Percentiles rank a stretch among this genome's conserved stretches.
Conservation (phyloP, 2,888 invertebrate genomes). For the Acronicta alni region DNA sequence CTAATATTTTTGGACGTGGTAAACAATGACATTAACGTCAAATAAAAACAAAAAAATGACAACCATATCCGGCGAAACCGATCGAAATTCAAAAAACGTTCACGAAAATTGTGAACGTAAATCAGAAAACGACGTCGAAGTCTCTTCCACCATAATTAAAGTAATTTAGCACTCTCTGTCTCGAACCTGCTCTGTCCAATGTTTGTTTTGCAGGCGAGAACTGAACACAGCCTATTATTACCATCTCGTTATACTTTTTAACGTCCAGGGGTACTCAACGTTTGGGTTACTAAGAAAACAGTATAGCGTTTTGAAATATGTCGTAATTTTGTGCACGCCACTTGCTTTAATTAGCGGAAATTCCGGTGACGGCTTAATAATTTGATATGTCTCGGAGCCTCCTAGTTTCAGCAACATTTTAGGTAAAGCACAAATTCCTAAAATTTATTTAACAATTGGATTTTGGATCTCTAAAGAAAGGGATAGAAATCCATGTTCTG, state of each 20-base stretch:
- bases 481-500: no score
- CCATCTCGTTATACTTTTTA: slow-evolving; percentile 85
- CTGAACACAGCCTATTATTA: slow-evolving; percentile 87
- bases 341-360: not conserved
- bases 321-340: slow-evolving; percentile 34
- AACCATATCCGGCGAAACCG: slow-evolving; percentile 38
- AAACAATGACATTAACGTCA: slow-evolving; percentile 10
- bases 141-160: slow-evolving; percentile 72
- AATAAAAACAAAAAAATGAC: not conserved
- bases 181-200: slow-evolving; percentile 77
- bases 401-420: not conserved
- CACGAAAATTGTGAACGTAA: slow-evolving; percentile 55
- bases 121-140: slow-evolving; percentile 58
- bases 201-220: slow-evolving; percentile 89
- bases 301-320: slow-evolving; percentile 24
- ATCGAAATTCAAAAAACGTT: slow-evolving; percentile 45
- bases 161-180: slow-evolving; percentile 81
- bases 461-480: no score
- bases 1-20: no score
- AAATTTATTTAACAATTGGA: no score
- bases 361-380: slow-evolving; percentile 19
- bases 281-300: slow-evolving; percentile 53
- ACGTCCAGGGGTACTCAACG: slow-evolving; percentile 74
- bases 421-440: not conserved
- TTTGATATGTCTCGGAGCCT: slow-evolving; percentile 3